phyloP scores from a whole-genome alignment of 2,113 vertebrate genomes.

The Serinus canaria region DNA sequence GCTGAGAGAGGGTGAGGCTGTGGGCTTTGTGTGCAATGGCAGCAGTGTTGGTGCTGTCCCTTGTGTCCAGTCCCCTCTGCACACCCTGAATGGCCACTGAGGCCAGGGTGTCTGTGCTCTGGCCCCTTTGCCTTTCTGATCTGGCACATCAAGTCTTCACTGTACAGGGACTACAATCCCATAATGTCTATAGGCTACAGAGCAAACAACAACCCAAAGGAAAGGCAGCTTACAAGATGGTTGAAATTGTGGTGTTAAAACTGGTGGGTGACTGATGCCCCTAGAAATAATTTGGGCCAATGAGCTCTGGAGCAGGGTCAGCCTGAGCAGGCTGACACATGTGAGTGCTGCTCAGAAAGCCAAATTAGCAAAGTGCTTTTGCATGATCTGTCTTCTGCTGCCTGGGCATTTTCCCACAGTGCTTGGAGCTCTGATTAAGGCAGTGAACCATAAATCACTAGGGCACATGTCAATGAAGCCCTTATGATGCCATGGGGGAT shows the following conservation, averaged over 20 bases:
- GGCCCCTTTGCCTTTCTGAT: not conserved
- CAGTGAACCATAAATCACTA: conserved; percentile 44
- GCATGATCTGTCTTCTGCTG: conserved; percentile 20
- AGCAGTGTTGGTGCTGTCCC: not conserved
- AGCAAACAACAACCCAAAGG: not conserved
- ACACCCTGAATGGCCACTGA: not conserved
- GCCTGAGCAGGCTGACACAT: not conserved
- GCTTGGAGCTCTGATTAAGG: conserved; percentile 46
- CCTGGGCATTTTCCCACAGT: conserved; percentile 17
- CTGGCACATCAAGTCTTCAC: not conserved
- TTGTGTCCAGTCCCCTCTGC: not conserved
- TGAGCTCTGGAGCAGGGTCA: not conserved
- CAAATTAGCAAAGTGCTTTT: not conserved
- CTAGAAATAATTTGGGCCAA: not conserved
- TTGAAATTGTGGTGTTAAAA: not conserved
- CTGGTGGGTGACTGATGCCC: not conserved
- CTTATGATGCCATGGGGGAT: conserved; percentile 23
- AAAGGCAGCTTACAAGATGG: not conserved
- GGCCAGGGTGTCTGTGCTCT: fast-evolving
- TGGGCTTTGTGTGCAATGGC: too few species aligned
- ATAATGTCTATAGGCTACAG: fast-evolving
- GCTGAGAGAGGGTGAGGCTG: not conserved
- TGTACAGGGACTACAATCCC: not conserved
- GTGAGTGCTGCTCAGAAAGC: not conserved
- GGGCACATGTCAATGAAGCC: conserved; percentile 52